Base-by-base conservation (phyloP, 2,888 invertebrate genomes). In the Metacarcinus magister region DNA sequence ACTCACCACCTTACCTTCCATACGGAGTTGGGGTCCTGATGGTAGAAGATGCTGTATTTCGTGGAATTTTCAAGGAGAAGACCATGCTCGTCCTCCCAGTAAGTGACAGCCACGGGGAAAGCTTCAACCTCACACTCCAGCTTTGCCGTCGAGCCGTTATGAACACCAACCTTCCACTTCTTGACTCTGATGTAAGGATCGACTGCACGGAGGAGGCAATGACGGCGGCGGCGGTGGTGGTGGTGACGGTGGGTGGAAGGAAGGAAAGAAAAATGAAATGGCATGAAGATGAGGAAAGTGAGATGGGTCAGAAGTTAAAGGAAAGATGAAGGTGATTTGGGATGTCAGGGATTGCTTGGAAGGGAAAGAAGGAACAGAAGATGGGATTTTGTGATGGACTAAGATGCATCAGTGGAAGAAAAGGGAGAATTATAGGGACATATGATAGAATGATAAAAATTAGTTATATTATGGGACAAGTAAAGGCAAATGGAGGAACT, bases 51-150 rank as follows among this genome's bases (percentile, higher is more conserved):
- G 32, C 60, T 23, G 97, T 98, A 98, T 97, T 98, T 98, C 96
- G 98, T 98, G 75, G 98, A 98, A 97, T 97, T 97, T 97, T 99
- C 99, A 10, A 99, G 97, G 13, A 98, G 98, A 48, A 98, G 98
- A 2, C 98, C 99, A 97, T 99, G 98, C 8, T 94, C 87, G 4
- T 98, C 98, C 28, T 99, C 99, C 99, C 99, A 99, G 97, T 99
- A 99, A 94, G 98, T 98, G 0, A 99, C 98, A 0, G 99, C 98
- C 97, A 98, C 98, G 0, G 99, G 99, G 98, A 98, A 99, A 0
- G 99, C 99, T 98, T 99, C 99, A 44, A 99, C 98, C 97, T 98
- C 98, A 97, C 99, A 99, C 96, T 97, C 97, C 54, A 97, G 96
- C 98, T 99, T 99, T 99, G 97, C 97, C 2, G 46, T 95, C 19